Base-by-base conservation (phyloP, 2,888 invertebrate species). In the Heliconius cydno region DNA sequence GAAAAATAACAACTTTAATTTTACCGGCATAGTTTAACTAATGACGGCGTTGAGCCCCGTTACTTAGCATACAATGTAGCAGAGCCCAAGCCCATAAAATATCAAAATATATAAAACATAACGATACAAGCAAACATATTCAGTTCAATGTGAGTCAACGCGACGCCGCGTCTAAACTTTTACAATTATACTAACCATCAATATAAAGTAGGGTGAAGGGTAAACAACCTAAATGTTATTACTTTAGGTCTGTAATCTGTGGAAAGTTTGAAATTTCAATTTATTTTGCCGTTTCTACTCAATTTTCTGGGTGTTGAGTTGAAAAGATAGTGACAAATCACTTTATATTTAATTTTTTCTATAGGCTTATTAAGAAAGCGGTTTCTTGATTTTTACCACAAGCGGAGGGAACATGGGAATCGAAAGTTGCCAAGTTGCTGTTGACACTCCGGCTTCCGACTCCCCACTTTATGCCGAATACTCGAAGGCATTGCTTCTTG, bases 161-260 rank as follows among this genome's bases (percentile, higher is more conserved):
- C 52, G 76, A 22, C 30, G 25, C 52, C 30, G 25, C 66, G 70
- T 70, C 57, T n/a, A 41, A 77, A 77, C 80, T 77, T 80, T 77
- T 38, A 80, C 74, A 74, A 74, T 78, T 77, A 79, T 77, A 76
- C 77, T 30, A 68, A 76, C 72, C 77, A 76, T 63, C 75, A 46
- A 65, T 65, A 65, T 25, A 74, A 57, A 73, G 38, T 25, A 65
- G 65, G 75, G 25, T 75, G 41, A 65, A 75, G 75, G 41, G 65
- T 65, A 25, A 63, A 75, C 65, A 46, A 15, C 75, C 63, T 46
- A 65, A 75, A 65, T 65, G 63, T 41, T 65, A 65, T 75, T 65
- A 75, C 63, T 28, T 65, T 46, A 46, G 30, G 65, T 1, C 72
- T 34, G 72, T 34, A 57, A 57, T 73, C 38, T 60, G 41, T 60